Conservation (phyloP, 2,797 vertebrate species). For the Picus viridis region DNA sequence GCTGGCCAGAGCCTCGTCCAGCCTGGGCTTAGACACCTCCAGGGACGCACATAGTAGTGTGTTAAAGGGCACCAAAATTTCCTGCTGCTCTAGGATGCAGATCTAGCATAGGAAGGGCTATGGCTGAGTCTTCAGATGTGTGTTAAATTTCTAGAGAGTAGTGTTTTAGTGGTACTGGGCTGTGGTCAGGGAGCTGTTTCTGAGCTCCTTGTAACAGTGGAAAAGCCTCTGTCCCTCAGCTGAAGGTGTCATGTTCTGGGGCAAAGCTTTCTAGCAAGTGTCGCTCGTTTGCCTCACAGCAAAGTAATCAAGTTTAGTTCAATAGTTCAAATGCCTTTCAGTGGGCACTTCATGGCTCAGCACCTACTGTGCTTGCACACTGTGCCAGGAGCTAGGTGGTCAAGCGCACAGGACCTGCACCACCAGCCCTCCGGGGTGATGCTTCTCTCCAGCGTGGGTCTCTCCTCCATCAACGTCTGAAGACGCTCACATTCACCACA, state of each 20-base stretch:
- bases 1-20: no score
- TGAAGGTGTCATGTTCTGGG: not conserved
- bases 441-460: not conserved
- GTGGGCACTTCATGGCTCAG: not conserved
- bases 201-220: not conserved
- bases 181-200: not conserved
- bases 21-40: no score
- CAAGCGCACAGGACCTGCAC: not conserved
- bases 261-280: not conserved
- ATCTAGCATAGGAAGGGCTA: not conserved
- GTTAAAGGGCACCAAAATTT: not conserved
- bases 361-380: fast-evolving
- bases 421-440: not conserved
- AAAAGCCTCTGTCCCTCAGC: not conserved
- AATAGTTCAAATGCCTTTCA: not conserved
- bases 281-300: not conserved
- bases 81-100: not conserved
- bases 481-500: not conserved
- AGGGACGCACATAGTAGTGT: not conserved
- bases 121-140: not conserved
- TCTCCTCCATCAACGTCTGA: not conserved
- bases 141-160: not conserved
- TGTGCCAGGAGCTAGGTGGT: not conserved
- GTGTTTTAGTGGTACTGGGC: not conserved
- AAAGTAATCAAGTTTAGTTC: not conserved